Evolutionary conservation across 2,113 vertebrate genomes (phyloP), one percentile per base, ranked within the genome.

Genomic region (Tychaedon coryphoeus): DNA sequence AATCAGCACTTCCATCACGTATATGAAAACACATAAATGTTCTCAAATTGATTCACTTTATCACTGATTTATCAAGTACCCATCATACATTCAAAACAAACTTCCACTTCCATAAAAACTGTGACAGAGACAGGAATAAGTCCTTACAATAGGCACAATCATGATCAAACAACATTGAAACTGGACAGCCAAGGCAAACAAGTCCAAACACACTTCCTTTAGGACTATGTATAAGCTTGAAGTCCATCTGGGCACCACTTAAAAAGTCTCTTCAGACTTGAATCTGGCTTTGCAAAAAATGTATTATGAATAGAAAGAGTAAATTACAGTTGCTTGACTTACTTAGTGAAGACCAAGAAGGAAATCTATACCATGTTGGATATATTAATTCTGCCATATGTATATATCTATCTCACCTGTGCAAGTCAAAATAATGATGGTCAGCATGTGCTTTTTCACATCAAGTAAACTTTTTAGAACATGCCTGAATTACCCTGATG

Each of bases 341-440:
- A 34, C 34, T 61, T 33, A 47, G 43, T 8, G 24, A 91, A 72
- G 33, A 57, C 6, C 50, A 73, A 19, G 24, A 65, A 73, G 8
- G 13, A 69, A 53, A 71, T 16, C 13, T 38, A 8, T 11, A 17
- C 19, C 51, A 48, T 31, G 28, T 0, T 62, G 18, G 6, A 38
- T 33, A 4, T 4, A 36, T 6, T 29, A 1, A 14, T 50, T 79
- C 42, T 72, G 12, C 25, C 16, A 34, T 0, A 6, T 1, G 6
- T 5, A 23, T 19, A 5, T 2, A 10, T 15, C 33, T 15, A 51
- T 17, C 17, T 86, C 15, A 19, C 7, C 29, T 36, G 18, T 33
- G 29, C 8, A 56, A 72, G 5, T 34, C 29, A 36, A 86, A 50
- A 19, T 20, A 69, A 47, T 0, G 2, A 65, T 14, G 19, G 22